Conservation (phyloP, 2,797 vertebrate genomes). For the Heteromormyrus szaboi region DNA sequence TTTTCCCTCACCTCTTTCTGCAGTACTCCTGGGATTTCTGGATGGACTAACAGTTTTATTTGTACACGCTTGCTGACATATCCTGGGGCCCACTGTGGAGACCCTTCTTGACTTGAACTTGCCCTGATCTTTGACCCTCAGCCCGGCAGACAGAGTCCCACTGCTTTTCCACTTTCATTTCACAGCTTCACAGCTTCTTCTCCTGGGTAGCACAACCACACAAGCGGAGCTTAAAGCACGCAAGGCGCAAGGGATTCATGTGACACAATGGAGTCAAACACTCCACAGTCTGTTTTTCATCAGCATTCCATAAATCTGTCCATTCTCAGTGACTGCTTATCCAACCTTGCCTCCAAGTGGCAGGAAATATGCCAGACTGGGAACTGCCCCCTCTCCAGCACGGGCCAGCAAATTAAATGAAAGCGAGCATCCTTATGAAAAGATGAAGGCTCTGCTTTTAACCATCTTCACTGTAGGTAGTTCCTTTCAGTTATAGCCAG, state of each 20-base stretch:
- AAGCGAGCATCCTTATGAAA: background rate
- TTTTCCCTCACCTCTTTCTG: background rate
- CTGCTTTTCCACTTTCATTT: background rate
- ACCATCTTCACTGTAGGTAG: background rate
- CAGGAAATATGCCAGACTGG: background rate
- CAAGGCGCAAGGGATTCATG: background rate
- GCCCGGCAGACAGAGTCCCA: background rate
- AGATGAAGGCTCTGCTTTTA: background rate
- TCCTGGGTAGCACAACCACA: background rate
- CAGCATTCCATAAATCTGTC: background rate
- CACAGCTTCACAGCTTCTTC: background rate
- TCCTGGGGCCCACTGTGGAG: background rate
- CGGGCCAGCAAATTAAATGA: background rate
- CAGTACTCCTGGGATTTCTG: background rate
- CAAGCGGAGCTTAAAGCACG: background rate
- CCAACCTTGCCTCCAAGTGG: background rate
- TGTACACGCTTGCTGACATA: background rate
- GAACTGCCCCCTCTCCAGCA: background rate
- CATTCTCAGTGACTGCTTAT: background rate
- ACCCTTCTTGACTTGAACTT: background rate
- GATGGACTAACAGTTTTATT: background rate
- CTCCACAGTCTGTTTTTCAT: background rate
- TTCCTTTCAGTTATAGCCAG: background rate
- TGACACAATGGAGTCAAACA: background rate
- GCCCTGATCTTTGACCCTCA: background rate